These are phyloP conservation scores for Pelvicachromis taeniatus DNA, from an alignment of 2,113 vertebrate genomes.

Conservation along the genomic window DNA sequence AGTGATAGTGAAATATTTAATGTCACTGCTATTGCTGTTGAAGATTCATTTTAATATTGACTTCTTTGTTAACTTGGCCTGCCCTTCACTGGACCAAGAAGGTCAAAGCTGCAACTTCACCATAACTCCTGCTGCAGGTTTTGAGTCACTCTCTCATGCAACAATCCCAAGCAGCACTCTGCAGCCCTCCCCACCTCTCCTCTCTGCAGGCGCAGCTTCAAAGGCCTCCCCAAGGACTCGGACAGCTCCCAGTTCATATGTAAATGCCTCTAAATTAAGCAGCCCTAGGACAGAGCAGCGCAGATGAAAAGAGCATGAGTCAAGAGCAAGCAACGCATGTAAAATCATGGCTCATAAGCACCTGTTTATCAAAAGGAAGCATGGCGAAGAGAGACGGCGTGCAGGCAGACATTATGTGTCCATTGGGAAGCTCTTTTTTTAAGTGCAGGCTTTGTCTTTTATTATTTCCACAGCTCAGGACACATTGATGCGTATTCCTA, in stretches of 20 bases:
- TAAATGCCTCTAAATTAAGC: conserved; percentile 26
- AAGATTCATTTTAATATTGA: not conserved
- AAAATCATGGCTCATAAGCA: conserved; percentile 3
- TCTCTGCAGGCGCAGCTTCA: conserved; percentile 19
- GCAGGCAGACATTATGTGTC: not conserved
- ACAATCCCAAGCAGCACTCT: not conserved
- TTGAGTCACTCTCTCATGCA: not conserved
- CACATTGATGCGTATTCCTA: not conserved
- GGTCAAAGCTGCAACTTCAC: not conserved
- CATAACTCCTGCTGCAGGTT: not conserved
- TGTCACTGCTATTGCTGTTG: not conserved
- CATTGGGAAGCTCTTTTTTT: not conserved
- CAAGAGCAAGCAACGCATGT: not conserved
- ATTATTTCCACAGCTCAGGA: not conserved
- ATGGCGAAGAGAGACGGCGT: not conserved
- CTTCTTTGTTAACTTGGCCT: not conserved
- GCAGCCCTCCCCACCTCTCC: not conserved
- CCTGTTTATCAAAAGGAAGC: conserved; percentile 14
- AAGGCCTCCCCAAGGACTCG: conserved; percentile 32
- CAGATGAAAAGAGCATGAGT: conserved; percentile 30
- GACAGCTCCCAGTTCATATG: conserved; percentile 25
- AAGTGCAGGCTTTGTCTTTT: not conserved
- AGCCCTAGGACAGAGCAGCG: not conserved
- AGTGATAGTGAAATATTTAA: not conserved
- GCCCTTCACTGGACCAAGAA: not conserved